Evolutionary conservation across 2,113 vertebrate genomes (phyloP), one percentile per base, ranked within the genome.

Genomic region (Petrocephalus microphthalmus): DNA sequence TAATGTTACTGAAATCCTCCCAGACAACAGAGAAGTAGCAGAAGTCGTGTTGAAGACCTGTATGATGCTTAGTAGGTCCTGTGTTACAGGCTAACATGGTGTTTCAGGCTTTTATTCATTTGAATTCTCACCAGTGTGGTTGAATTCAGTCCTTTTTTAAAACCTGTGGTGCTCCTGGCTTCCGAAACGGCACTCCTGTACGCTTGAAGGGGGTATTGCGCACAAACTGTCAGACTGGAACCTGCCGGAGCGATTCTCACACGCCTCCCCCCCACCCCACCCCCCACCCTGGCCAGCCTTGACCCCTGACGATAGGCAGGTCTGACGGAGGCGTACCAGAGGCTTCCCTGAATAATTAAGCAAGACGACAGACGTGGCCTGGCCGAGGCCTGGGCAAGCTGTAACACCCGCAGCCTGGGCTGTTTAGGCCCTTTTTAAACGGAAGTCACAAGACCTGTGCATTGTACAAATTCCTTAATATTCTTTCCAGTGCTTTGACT

Each of bases 281-380:
- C 53, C 53, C 1, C 20, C n/a, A n/a, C n/a, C 15, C 52, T 4
- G 11, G 7, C 5, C 37, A 56, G 29, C 85, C 89, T 90, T 88
- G 60, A 88, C 57, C 42, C 60, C 20, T 88, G 37, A 37, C 42
- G 84, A 71, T 87, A 88, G 87, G 82, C 57, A 84, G 88, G 82
- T 87, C 82, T 87, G 86, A 54, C 47, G 15, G 47, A 5, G 81
- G 82, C 7, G 81, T 82, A 57, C 91, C 90, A 49, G 83, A 78
- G 84, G 82, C 86, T 83, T 85, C 29, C 67, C 89, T 89, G 89
- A 91, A 89, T 93, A 92, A 93, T 92, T 92, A 92, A 89, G 91
- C 37, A 71, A 90, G 91, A 92, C 91, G 92, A 93, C 89, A 92
- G 87, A 88, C 86, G 90, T 87, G 87, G 33, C 78, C 53, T 45